Conservation (phyloP, 1,140 invertebrate species). For the Brachionus manjavacas region DNA sequence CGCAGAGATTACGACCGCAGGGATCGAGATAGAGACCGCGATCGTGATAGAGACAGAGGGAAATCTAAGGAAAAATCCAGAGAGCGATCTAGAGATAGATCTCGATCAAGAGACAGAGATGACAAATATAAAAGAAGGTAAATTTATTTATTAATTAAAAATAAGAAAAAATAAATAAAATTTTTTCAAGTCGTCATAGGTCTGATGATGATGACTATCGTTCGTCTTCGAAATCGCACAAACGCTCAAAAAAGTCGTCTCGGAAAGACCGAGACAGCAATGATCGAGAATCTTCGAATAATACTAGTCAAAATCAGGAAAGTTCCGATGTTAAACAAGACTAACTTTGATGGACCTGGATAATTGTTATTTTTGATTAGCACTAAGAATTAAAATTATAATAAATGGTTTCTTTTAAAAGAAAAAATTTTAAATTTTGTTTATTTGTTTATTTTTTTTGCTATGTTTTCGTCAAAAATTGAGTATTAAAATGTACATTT, state of each 20-base stretch:
- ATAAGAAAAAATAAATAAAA: too few species aligned
- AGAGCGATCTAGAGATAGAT: slow-evolving; percentile 23
- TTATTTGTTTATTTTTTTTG: slow-evolving; percentile 9
- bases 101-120: slow-evolving; percentile 23
- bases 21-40: not conserved
- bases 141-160: not conserved
- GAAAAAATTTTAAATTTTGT: slow-evolving; percentile 14
- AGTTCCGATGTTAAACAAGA: slow-evolving; percentile 12
- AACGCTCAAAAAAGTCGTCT: slow-evolving; percentile 34
- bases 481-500: slow-evolving; percentile 37
- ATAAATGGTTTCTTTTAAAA: slow-evolving; percentile 17
- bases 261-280: slow-evolving; percentile 39
- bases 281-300: slow-evolving; percentile 30
- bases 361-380: not conserved
- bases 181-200: slow-evolving; percentile 9
- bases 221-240: slow-evolving; percentile 6
- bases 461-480: not conserved
- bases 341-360: not conserved
- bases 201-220: slow-evolving; percentile 39
- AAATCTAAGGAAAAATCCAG: slow-evolving; percentile 2
- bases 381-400: not conserved
- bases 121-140: slow-evolving; percentile 35
- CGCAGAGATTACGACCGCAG: not conserved
- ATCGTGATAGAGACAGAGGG: not conserved
- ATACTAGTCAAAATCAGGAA: slow-evolving; percentile 20